Conservation (phyloP, 64 coral and sea anemone genomes). For the Pachyseris speciosa region DNA sequence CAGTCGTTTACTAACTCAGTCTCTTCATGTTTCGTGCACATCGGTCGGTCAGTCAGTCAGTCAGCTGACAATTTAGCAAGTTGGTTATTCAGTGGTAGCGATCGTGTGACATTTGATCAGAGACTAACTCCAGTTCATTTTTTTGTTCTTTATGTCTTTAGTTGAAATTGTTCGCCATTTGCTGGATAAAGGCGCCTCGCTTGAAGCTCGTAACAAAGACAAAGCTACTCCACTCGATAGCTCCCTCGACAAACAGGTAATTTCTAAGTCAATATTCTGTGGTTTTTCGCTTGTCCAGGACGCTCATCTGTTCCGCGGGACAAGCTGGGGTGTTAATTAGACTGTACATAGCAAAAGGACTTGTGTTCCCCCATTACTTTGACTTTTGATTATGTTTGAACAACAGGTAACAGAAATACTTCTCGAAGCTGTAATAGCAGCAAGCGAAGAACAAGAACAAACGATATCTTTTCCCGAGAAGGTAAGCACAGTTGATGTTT, state of each 20-base stretch:
- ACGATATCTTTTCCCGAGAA: not conserved
- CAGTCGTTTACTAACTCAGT: no score
- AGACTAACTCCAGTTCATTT: not conserved
- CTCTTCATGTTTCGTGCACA: no score
- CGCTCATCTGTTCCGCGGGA: no score
- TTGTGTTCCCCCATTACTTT: not conserved
- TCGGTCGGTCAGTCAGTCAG: no score
- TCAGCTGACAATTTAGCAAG: not conserved
- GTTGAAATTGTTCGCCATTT: constrained; percentile 79
- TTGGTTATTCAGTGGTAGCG: not conserved
- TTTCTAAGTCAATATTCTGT: no score
- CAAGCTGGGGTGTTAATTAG: no score
- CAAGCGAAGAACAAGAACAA: constrained; percentile 36
- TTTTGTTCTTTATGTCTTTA: constrained; percentile 3
- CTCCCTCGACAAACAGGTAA: constrained; percentile 90
- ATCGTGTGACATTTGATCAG: no score
- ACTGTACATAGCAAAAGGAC: no score
- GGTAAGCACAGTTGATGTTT: not conserved
- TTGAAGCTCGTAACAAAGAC: constrained; percentile 87
- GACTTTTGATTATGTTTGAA: not conserved
- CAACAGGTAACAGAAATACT: constrained; percentile 46
- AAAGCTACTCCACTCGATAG: constrained; percentile 84
- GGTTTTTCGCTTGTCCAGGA: no score
- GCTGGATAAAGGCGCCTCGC: constrained; percentile 75
- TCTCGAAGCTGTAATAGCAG: constrained; percentile 11